phyloP scores from a whole-genome alignment of 2,113 vertebrate genomes.

The Amphiprion percula region DNA sequence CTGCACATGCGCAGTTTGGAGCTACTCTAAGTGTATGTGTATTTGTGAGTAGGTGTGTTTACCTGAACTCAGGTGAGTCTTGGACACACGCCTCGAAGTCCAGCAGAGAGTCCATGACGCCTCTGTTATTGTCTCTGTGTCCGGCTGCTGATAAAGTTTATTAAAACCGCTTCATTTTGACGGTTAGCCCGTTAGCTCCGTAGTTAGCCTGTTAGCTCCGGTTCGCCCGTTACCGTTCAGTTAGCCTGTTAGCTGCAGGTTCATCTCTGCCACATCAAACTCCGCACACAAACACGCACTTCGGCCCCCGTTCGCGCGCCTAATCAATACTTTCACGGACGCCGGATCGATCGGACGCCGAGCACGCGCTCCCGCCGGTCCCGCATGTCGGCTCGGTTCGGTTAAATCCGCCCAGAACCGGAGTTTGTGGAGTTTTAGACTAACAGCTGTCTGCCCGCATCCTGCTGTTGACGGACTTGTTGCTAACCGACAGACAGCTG shows the following conservation, averaged over 20 bases:
- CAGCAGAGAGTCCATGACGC: constrained; percentile 78
- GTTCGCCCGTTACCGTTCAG: not conserved
- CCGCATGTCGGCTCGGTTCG: not conserved
- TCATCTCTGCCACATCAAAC: not conserved
- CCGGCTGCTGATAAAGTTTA: constrained; percentile 11
- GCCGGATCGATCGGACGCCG: not conserved
- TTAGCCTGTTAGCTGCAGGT: not conserved
- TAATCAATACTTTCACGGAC: not conserved
- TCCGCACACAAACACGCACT: no score
- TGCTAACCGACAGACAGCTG: constrained; percentile 42
- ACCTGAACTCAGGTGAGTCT: constrained; percentile 86
- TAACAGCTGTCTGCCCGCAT: constrained; percentile 43
- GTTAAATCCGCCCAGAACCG: not conserved
- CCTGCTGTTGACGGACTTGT: constrained; percentile 16
- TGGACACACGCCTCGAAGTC: constrained; percentile 84
- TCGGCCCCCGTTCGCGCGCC: not conserved
- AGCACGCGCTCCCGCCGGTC: not conserved
- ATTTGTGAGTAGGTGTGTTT: not conserved
- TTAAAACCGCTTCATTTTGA: not conserved
- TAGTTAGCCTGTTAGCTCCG: constrained; percentile 13
- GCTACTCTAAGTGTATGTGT: no score
- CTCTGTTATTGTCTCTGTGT: not conserved
- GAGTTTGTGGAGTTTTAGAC: not conserved
- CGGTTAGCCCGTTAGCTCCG: constrained; percentile 25
- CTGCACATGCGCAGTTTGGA: constrained; percentile 40